Evolutionary conservation across 2,797 vertebrate species (phyloP).

Genomic region (Mionectes olivaceus): DNA sequence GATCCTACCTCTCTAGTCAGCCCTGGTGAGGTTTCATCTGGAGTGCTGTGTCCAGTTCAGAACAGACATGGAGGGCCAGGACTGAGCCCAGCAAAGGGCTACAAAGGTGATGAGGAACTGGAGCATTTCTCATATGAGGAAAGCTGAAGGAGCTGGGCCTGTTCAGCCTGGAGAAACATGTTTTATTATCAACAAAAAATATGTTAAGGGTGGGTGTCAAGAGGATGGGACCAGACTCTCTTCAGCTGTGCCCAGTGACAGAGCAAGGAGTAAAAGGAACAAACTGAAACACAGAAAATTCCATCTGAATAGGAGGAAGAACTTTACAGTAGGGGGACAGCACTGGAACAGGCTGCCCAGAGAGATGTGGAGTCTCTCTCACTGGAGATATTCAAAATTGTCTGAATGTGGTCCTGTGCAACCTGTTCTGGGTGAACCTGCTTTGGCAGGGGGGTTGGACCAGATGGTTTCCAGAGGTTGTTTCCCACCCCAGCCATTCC

Average conservation of each 20-base stretch:
- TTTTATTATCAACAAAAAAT: background rate
- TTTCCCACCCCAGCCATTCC: background rate
- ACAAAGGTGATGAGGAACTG: background rate
- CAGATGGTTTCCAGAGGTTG: background rate
- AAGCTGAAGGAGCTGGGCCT: background rate
- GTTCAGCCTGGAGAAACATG: background rate
- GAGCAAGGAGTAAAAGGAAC: background rate
- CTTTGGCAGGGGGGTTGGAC: background rate
- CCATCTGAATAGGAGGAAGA: background rate
- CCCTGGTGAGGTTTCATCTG: background rate
- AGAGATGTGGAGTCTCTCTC: background rate
- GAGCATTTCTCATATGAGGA: background rate
- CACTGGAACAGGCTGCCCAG: background rate
- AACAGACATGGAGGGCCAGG: background rate
- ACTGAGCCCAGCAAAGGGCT: background rate
- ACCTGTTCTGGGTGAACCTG: background rate
- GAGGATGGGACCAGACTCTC: background rate
- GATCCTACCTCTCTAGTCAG: background rate
- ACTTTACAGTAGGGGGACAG: background rate
- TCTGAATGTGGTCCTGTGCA: background rate
- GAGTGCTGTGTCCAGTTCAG: background rate
- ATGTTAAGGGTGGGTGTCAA: background rate
- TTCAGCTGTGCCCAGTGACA: background rate
- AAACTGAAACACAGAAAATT: background rate
- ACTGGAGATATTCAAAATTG: background rate